Percentiles rank a stretch among this genome's conserved stretches.
These are phyloP conservation scores for Sterrhoptilus dennistouni DNA, from an alignment of 2,113 vertebrate species.

Conservation along the genomic window DNA sequence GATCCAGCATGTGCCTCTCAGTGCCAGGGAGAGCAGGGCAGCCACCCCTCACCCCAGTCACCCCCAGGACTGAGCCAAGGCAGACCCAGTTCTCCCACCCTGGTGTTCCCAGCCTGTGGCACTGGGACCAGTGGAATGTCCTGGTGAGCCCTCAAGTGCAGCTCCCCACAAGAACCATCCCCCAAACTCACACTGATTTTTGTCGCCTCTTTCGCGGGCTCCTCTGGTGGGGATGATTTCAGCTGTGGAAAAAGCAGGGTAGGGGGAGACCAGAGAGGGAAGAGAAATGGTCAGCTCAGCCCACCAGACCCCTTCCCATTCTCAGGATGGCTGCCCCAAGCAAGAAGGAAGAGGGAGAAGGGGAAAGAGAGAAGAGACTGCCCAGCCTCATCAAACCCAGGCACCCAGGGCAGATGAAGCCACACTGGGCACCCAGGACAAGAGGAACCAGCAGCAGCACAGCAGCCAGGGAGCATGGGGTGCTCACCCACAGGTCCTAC, in stretches of 20 bases:
- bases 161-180: neutral
- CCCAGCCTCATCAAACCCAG: neutral
- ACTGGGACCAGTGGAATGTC: neutral
- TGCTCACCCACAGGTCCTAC: neutral
- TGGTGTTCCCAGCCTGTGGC: neutral
- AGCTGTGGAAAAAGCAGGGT: constrained; percentile 73
- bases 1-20: neutral
- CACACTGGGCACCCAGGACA: rapidly evolving
- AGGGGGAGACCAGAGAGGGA: neutral
- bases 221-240: constrained; percentile 77
- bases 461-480: rapidly evolving
- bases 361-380: neutral
- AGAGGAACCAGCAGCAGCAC: neutral
- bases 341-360: neutral
- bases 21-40: neutral
- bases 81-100: neutral
- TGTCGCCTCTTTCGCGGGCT: constrained; percentile 84
- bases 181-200: constrained; percentile 95
- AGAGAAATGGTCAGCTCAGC: constrained; percentile 26
- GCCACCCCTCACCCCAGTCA: neutral
- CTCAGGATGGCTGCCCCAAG: neutral
- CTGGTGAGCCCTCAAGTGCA: neutral
- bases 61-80: neutral
- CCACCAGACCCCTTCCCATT: neutral
- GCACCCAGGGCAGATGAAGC: neutral